Evolutionary conservation across 2,888 invertebrate genomes (phyloP).

Genomic region (Volucella inflata): DNA sequence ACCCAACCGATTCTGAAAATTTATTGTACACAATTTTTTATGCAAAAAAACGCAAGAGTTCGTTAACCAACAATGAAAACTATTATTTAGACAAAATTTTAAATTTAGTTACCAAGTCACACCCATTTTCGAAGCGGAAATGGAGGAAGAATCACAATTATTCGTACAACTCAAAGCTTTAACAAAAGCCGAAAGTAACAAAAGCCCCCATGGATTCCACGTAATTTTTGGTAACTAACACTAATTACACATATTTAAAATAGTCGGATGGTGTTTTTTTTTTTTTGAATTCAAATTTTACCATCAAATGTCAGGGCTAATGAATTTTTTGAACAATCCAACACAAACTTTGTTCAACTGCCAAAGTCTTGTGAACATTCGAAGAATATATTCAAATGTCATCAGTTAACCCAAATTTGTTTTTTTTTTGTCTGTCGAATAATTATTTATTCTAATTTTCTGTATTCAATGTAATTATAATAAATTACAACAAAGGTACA

Average conservation of each 20-base stretch:
- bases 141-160: neutral
- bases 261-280: too few species aligned
- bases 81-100: neutral
- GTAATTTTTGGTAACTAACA: too few species aligned
- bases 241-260: too few species aligned
- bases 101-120: neutral
- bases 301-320: too few species aligned
- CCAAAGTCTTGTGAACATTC: too few species aligned
- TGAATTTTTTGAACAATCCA: too few species aligned
- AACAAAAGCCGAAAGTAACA: too few species aligned
- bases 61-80: neutral
- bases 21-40: neutral
- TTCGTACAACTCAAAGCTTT: too few species aligned
- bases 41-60: neutral
- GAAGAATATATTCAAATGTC: too few species aligned
- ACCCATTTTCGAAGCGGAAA: neutral
- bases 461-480: conserved; percentile 25
- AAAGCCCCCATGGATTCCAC: too few species aligned
- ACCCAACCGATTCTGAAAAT: neutral
- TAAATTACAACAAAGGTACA: conserved; percentile 3
- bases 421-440: conserved; percentile 20
- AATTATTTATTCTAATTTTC: conserved; percentile 48
- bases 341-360: too few species aligned
- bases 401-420: conserved; percentile 23
- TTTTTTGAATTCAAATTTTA: too few species aligned